Evolutionary conservation across 2,797 vertebrate species (phyloP), one percentile per base, ranked within the genome.

Genomic region (Lithobates pipiens): DNA sequence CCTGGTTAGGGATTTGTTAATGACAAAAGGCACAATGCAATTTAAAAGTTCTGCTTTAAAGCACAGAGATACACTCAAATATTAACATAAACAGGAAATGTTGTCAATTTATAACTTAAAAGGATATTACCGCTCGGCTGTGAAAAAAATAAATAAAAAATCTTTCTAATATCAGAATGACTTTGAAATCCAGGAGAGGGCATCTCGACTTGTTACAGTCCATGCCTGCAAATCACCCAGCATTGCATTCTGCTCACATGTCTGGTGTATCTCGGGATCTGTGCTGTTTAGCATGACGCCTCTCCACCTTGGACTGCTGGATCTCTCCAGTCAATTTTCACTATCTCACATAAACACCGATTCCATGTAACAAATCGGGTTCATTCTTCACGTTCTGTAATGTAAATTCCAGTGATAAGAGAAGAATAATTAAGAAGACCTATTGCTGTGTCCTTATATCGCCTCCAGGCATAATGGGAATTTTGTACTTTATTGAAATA

Each of bases 241-340:
- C 63, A 80, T 70, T 71, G 32, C 15, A 80, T 80, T 70, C 78
- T 4, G 15, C 78, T 71, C 78, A 80, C 78, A 80, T 27, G 42
- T 36, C 29, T 3, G 18, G 61, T 16, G 16, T 16, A 23, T n/a
- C 77, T 23, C 4, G 10, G 3, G 0, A 68, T 25, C 16, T 36
- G n/a, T 23, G 29, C 27, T 68, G 32, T 27, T 13, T 44, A 23
- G 11, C 1, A 44, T 11, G 29, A 13, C 42, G 21, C 39, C 68
- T 80, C 77, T 80, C 63, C 29, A 67, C 42, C 39, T 42, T 50
- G 25, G 6, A 67, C 77, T 50, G 54, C 21, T 8, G 21, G 54
- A 57, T 61, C 29, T 69, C 77, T 69, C 65, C 27, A 50, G 65
- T 54, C 27, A 54, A 80, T 80, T 36, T 39, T 36, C 32, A 57